Evolutionary conservation across 2,797 vertebrate genomes (phyloP).

Genomic region (Nyctalus aviator): DNA sequence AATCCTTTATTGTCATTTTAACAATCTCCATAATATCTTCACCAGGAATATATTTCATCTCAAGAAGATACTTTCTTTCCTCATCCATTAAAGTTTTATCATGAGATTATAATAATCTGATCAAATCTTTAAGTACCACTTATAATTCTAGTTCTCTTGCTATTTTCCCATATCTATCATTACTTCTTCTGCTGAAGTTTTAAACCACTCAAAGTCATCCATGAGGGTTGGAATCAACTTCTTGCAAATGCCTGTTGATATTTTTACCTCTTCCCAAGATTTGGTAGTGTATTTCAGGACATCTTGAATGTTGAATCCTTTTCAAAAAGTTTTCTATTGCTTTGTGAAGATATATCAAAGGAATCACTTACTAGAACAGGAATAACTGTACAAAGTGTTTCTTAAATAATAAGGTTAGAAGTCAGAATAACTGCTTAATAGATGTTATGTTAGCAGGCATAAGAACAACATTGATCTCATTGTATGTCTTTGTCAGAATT

Average conservation of each 20-base stretch:
- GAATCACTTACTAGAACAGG: background rate
- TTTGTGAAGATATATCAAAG: background rate
- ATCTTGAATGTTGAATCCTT: background rate
- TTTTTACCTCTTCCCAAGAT: background rate
- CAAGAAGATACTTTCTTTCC: background rate
- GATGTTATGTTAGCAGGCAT: background rate
- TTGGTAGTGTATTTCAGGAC: background rate
- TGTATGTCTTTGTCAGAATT: background rate
- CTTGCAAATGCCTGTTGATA: background rate
- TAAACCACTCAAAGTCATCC: background rate
- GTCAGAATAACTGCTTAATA: background rate
- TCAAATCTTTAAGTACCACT: background rate
- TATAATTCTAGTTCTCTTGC: background rate
- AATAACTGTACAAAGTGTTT: background rate
- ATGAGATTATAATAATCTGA: background rate
- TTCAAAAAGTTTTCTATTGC: background rate
- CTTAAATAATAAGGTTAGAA: background rate
- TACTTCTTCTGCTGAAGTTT: background rate
- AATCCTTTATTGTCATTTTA: background rate
- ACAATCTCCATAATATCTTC: background rate
- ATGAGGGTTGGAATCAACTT: background rate
- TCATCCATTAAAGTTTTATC: background rate
- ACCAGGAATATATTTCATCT: background rate
- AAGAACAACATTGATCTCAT: background rate
- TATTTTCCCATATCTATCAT: background rate